These are phyloP conservation scores for Canis aureus DNA, from an alignment of 2,113 vertebrate species.

Conservation along the genomic window DNA sequence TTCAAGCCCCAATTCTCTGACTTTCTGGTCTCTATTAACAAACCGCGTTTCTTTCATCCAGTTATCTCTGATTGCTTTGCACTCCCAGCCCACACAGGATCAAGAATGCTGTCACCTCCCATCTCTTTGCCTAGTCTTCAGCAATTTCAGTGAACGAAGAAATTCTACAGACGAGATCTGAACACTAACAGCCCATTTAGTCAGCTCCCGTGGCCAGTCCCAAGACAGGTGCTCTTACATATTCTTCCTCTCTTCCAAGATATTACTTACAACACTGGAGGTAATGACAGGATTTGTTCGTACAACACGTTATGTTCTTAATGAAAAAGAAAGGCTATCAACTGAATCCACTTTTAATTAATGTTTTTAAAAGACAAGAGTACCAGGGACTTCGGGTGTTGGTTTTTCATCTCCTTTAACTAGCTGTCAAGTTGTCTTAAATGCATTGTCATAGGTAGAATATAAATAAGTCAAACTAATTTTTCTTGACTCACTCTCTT, in stretches of 20 bases:
- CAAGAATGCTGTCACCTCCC: background rate
- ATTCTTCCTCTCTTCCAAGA: background rate
- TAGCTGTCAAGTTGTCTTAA: background rate
- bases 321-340: slow-evolving; percentile 1
- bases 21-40: slow-evolving; percentile 61
- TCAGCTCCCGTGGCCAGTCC: background rate
- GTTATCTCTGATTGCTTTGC: slow-evolving; percentile 20
- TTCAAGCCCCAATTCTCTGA: slow-evolving; percentile 55
- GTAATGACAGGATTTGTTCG: background rate
- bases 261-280: background rate
- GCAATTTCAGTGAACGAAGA: background rate
- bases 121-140: background rate
- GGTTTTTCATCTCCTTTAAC: slow-evolving; percentile 24
- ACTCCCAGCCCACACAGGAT: slow-evolving; percentile 15
- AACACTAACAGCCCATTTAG: background rate
- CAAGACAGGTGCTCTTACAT: background rate
- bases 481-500: slow-evolving; percentile 49
- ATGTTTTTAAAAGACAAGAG: background rate
- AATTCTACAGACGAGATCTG: background rate
- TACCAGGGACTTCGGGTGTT: background rate
- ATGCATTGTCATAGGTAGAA: background rate
- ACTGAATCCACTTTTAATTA: background rate
- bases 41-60: slow-evolving; percentile 42
- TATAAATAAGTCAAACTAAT: background rate
- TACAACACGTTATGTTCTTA: background rate